These are phyloP conservation scores for Drosophila stalkeri DNA, from an alignment of 2,888 invertebrate species.

Conservation along the genomic window DNA sequence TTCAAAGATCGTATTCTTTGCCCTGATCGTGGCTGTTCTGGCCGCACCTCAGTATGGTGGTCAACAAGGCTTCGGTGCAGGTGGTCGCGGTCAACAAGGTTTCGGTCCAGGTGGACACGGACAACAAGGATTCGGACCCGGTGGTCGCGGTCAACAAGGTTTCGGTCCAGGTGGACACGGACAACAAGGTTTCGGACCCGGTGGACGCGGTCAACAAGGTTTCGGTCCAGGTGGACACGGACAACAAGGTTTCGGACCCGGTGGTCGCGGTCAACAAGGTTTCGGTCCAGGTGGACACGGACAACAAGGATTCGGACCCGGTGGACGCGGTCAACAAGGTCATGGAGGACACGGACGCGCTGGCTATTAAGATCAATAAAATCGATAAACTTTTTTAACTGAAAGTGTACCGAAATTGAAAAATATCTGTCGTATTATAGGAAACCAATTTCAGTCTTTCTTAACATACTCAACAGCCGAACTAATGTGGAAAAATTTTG, in stretches of 20 bases:
- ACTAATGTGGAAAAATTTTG: neutral
- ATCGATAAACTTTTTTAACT: neutral
- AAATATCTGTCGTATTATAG: neutral
- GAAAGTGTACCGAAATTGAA: neutral
- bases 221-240: slow-evolving; percentile 28
- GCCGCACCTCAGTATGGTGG: slow-evolving; percentile 38
- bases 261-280: slow-evolving; percentile 40
- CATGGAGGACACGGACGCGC: slow-evolving; percentile 20
- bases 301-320: slow-evolving; percentile 30
- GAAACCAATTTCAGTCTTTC: neutral
- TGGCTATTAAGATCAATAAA: slow-evolving; percentile 19
- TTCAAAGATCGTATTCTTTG: slow-evolving; percentile 61
- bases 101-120: slow-evolving; percentile 37
- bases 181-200: slow-evolving; percentile 35
- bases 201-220: slow-evolving; percentile 30
- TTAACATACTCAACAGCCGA: too few relatives aligned
- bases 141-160: slow-evolving; percentile 47
- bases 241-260: slow-evolving; percentile 26
- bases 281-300: slow-evolving; percentile 51
- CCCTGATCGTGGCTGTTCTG: slow-evolving; percentile 63
- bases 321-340: slow-evolving; percentile 32
- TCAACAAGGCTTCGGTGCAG: neutral
- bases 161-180: slow-evolving; percentile 38
- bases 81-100: slow-evolving; percentile 43
- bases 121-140: slow-evolving; percentile 36